Base-by-base conservation (phyloP, 2,888 invertebrate genomes). In the Phorcus lineatus region DNA sequence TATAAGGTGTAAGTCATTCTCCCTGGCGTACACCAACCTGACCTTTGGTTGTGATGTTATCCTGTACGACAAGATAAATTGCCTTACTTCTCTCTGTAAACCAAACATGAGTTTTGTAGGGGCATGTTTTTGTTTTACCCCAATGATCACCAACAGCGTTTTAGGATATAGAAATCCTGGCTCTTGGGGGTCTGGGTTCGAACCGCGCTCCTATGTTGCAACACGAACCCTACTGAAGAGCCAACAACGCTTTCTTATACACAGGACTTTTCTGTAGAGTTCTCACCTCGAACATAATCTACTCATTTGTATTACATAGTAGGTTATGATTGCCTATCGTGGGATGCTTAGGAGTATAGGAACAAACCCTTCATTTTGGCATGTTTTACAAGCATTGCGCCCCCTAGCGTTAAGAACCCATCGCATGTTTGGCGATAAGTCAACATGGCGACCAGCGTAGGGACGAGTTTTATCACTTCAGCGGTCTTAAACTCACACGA, bases 271-370 rank as follows among this genome's bases (percentile, higher is more conserved):
- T 4, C 13, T 47, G 47, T 47, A 47, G 62, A 62, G 28, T 6
- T 28, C 62, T 28, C 62, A 62, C 24, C 70, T 28, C 31, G 70
- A 19, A 70, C 31, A 40, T 70, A 70, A 70, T 31, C 70, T 70
- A 19, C 19, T 70, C 70, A 70, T 70, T 70, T 70, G 70, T 70
- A 70, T 70, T 70, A 70, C 70, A 40, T 70, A 70, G 19, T 31
- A n/a, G n/a, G 70, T 70, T 19, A 70, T 70, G 31, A 70, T 70
- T 70, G 40, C 70, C 28, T 17, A 31, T 36, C 70, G 40, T 16
- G 36, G 70, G 70, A 70, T 70, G 36, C 70, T 70, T 70, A n/a
- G 16, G 31, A 4, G 17, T 70, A 19, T 16, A 36, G 70, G 36
- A 70, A 70, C 70, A 11, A 28, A 36, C 19, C 70, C 70, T 11